Evolutionary conservation across 2,797 vertebrate genomes (phyloP).

Genomic region (Clarias pachynema): DNA sequence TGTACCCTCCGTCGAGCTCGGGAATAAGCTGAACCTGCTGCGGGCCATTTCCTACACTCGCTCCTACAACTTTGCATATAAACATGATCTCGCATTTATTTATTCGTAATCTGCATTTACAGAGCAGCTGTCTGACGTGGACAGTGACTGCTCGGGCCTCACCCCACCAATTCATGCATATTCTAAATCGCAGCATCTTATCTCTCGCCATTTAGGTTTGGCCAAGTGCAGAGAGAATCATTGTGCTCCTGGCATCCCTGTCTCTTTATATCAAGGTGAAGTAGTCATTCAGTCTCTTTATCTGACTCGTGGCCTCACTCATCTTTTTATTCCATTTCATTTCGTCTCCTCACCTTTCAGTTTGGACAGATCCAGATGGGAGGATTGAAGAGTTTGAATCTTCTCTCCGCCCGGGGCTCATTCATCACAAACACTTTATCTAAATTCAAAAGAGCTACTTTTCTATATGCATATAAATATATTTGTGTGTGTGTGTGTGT

Average conservation of each 20-base stretch:
- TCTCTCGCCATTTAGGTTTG: constrained; percentile 45
- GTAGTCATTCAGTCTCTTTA: constrained; percentile 48
- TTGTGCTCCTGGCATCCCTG: constrained; percentile 51
- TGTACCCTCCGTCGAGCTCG: constrained; percentile 33
- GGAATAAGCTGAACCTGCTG: constrained; percentile 44
- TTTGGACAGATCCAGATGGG: constrained; percentile 31
- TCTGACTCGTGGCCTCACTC: constrained; percentile 45
- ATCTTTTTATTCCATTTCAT: constrained; percentile 41
- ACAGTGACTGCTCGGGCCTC: constrained; percentile 39
- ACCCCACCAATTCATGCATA: constrained; percentile 50
- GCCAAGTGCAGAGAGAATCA: constrained; percentile 50
- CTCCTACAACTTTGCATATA: constrained; percentile 47
- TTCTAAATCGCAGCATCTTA: constrained; percentile 52
- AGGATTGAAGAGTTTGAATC: constrained; percentile 41
- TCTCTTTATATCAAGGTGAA: constrained; percentile 48
- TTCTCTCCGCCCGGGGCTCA: constrained; percentile 56
- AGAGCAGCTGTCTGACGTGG: constrained; percentile 29
- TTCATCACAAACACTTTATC: constrained; percentile 76
- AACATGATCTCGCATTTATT: constrained; percentile 56
- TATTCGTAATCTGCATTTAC: constrained; percentile 47
- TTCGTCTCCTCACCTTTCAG: constrained; percentile 38
- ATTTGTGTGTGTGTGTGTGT: constrained; percentile 1
- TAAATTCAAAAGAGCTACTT: constrained; percentile 67
- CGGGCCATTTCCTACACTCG: constrained; percentile 29
- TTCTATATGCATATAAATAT: constrained; percentile 18